phyloP scores from a whole-genome alignment of 2,797 vertebrate species.

The Acipenser oxyrinchus region DNA sequence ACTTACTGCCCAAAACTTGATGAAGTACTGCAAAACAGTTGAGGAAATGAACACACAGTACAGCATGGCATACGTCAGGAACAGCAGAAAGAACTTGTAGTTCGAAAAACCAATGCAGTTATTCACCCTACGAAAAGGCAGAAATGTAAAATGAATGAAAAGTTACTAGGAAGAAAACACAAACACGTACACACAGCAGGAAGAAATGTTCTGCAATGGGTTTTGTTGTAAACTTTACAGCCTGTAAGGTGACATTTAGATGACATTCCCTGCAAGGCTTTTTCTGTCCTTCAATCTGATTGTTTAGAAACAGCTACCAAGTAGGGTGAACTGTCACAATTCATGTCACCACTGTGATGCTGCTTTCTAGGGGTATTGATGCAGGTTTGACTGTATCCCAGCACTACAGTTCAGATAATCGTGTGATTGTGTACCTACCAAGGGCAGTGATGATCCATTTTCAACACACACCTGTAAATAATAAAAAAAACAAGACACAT shows the following conservation, averaged over 20 bases:
- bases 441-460: constrained; percentile 98
- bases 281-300: no score
- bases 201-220: not conserved
- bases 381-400: no score
- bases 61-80: constrained; percentile 88
- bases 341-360: no score
- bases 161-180: constrained; percentile 5
- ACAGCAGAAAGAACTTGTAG: constrained; percentile 98
- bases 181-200: not conserved
- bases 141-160: not conserved
- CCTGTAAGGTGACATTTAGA: no score
- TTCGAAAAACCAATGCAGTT: constrained; percentile 98
- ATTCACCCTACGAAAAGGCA: constrained; percentile 73
- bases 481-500: constrained; percentile 22
- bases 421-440: constrained; percentile 62
- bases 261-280: no score
- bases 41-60: constrained; percentile 87
- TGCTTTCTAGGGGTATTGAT: no score
- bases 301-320: no score
- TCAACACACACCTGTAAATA: constrained; percentile 79
- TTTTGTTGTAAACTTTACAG: no score
- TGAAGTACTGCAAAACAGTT: constrained; percentile 91
- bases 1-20: constrained; percentile 96
- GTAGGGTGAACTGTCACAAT: no score
- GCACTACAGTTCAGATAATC: no score